Base-by-base conservation (phyloP, 2,888 invertebrate genomes). In the Caenorhabditis japonica region DNA sequence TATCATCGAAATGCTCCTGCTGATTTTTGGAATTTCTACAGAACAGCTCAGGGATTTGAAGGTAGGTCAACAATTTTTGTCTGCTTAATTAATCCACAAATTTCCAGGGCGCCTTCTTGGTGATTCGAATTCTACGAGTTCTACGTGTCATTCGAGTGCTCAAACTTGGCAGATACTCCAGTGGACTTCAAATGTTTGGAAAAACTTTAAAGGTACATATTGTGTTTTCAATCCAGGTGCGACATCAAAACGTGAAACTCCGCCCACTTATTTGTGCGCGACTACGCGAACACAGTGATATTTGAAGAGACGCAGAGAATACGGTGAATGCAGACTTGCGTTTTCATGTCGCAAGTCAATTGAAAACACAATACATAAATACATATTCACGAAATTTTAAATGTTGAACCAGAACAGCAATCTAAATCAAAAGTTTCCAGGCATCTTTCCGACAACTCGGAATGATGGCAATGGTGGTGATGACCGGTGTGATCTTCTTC, bases 381-480 rank as follows among this genome's bases (percentile, higher is more conserved):
- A n/a, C n/a, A n/a, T n/a, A n/a, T n/a, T n/a, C n/a, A n/a, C n/a
- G n/a, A n/a, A 27, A 17, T 3, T 30, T 27, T 47, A 17, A 19
- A 43, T 27, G 39, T 55, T 5, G 10, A 21, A 21, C 12, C 23
- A 7, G 4, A n/a, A 7, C 23, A n/a, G n/a, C n/a, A n/a, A n/a
- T n/a, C 38, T 36, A 4, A 36, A 17, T 38, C 21, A 2, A 12
- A 19, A 15, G 13, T 46, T 55, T 70, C 33, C 49, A 80, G 80
- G 80, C 79, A 4, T 75, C 75, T 4, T 83, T 80, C 75, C 76
- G 84, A 15, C 83, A 84, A 69, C 60, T 85, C 21, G 82, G 82
- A 38, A 85, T 85, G 85, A 84, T 85, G 84, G 83, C 82, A 4
- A 84, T 85, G 82, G 85, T 85, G 8, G 83, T 85, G 21, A 61